Evolutionary conservation across 2,888 invertebrate species (phyloP).

Genomic region (Plusia festucae): DNA sequence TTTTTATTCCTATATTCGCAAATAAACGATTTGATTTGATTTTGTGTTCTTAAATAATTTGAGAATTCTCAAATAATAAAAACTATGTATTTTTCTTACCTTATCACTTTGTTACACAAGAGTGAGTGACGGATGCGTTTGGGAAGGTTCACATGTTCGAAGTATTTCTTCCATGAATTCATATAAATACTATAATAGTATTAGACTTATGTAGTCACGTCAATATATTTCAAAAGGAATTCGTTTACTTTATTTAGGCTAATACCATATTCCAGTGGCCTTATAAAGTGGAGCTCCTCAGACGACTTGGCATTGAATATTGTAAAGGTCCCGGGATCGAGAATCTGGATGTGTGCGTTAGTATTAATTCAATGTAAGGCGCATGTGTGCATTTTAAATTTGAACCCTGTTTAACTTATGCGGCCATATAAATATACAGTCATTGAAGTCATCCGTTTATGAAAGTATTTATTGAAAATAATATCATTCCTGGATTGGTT

Average conservation of each 20-base stretch:
- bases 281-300: not conserved
- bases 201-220: not conserved
- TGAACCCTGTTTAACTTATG: not conserved
- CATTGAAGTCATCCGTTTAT: too few species aligned
- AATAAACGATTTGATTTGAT: too few species aligned
- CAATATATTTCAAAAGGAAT: slow-evolving; percentile 3
- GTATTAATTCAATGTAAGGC: not conserved
- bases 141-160: not conserved
- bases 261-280: slow-evolving; percentile 8
- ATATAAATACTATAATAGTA: not conserved
- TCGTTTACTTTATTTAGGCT: slow-evolving; percentile 6
- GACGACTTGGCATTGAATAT: slow-evolving; percentile 14
- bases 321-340: slow-evolving; percentile 17
- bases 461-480: too few species aligned
- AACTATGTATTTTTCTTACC: too few species aligned
- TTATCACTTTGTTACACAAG: not conserved
- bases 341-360: slow-evolving; percentile 1
- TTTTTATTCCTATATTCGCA: too few species aligned
- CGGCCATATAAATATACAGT: not conserved
- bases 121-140: not conserved
- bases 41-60: too few species aligned
- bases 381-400: not conserved
- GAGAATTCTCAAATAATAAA: not conserved
- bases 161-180: not conserved
- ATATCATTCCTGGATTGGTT: too few species aligned